Base-by-base conservation (phyloP, 2,797 vertebrate genomes). In the Ciconia nigra region DNA sequence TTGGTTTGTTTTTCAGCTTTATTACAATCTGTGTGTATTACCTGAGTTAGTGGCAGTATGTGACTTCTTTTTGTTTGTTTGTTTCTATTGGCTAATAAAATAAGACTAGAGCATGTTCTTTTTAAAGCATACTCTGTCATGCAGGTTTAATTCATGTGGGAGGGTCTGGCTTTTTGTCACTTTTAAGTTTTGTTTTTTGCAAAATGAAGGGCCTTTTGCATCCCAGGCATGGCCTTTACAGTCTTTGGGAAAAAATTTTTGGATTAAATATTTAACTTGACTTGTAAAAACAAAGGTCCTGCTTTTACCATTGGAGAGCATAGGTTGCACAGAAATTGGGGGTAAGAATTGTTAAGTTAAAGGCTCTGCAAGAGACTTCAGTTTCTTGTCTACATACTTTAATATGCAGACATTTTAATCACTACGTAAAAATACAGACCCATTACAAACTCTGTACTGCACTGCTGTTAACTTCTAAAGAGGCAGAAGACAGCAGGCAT, bases 81-180 rank as follows among this genome's bases (percentile, higher is more conserved):
- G 2, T 4, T 29, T 35, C 1, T 46, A 4, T 2, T 22, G 15
- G 9, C 4, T 59, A 4, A 47, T 29, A 12, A 21, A 55, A 5
- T 5, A 22, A 39, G 11, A 11, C 9, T 21, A 7, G 3, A 37
- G 3, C 4, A 1, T 5, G 5, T 31, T 7, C 2, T 5, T 13
- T 13, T 13, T 7, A 15, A n/a, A 31, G 5, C 3, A 5, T 6
- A 2, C 1, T 5, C 55, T n/a, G 9, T n/a, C 22, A 21, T 2
- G 13, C 8, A 6, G 33, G 33, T 22, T 57, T 3, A 33, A 4
- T 7, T n/a, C 19, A 10, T 6, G 3, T n/a, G 13, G 20, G 20
- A 57, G 33, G 13, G 20, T n/a, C 19, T 19, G 18, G 17, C 5
- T 31, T 55, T 33, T 33, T 39, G 37, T 33, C 19, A 21, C 13